phyloP scores from a whole-genome alignment of 64 coral and sea anemone species.

The Platygyra sinensis region DNA sequence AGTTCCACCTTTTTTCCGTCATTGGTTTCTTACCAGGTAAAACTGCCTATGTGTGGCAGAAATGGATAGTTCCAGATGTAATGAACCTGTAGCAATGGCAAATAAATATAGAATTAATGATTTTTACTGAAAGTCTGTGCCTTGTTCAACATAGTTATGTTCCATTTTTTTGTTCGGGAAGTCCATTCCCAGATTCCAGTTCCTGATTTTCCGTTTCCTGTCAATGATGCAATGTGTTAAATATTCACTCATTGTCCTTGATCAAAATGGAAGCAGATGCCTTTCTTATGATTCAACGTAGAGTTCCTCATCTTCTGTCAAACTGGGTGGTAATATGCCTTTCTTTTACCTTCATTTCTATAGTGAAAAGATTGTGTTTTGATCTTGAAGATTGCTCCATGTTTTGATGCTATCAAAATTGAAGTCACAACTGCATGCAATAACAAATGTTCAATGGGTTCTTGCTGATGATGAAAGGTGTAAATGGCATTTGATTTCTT shows the following conservation, averaged over 20 bases:
- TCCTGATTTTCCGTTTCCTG: not conserved
- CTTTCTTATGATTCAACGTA: constrained; percentile 55
- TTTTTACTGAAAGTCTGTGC: too few species aligned
- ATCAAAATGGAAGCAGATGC: constrained; percentile 63
- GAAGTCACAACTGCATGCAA: not conserved
- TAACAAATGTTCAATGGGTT: not conserved
- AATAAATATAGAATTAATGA: too few species aligned
- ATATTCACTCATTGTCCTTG: not conserved
- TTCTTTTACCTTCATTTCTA: not conserved
- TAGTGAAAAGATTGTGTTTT: too few species aligned
- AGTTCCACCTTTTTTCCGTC: too few species aligned
- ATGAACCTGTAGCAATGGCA: too few species aligned
- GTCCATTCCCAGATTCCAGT: constrained; percentile 28
- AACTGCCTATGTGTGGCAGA: too few species aligned
- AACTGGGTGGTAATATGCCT: constrained; percentile 55
- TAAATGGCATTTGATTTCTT: not conserved
- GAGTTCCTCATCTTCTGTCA: constrained; percentile 59
- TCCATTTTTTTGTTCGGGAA: not conserved
- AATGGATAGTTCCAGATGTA: too few species aligned
- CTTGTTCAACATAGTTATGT: too few species aligned
- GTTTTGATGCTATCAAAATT: not conserved
- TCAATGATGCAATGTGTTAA: constrained; percentile 14
- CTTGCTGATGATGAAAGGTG: not conserved
- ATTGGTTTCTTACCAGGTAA: too few species aligned
- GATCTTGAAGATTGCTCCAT: not conserved